Evolutionary conservation across 1,140 invertebrate species (phyloP).

Genomic region (Drosophila ironensis): DNA sequence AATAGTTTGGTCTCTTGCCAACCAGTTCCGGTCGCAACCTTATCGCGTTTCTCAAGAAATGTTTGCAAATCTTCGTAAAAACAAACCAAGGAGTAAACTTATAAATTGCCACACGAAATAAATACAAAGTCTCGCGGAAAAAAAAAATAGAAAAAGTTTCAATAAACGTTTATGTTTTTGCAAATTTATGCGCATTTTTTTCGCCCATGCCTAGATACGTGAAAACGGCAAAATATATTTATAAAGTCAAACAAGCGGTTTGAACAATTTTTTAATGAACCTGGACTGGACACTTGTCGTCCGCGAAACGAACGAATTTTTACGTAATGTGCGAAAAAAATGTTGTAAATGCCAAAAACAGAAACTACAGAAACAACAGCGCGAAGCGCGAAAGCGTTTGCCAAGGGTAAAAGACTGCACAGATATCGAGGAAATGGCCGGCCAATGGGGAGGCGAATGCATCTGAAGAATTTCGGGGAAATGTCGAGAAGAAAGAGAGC

Average conservation of each 20-base stretch:
- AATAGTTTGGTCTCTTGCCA: constrained; percentile 25
- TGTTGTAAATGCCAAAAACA: constrained; percentile 24
- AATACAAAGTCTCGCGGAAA: constrained; percentile 28
- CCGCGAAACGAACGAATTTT: constrained; percentile 8
- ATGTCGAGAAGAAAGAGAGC: constrained; percentile 38
- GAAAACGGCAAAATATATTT: constrained; percentile 3
- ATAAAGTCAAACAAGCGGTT: constrained; percentile 13
- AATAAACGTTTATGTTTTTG: not conserved
- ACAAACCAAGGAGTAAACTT: no score
- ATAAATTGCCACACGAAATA: constrained; percentile 6
- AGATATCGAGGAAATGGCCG: constrained; percentile 33
- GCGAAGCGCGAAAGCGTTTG: constrained; percentile 8
- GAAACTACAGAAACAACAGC: not conserved
- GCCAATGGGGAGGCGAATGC: not conserved
- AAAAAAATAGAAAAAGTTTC: not conserved
- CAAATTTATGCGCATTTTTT: constrained; percentile 49
- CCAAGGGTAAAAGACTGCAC: constrained; percentile 27
- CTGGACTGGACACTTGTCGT: constrained; percentile 20
- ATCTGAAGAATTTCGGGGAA: constrained; percentile 28
- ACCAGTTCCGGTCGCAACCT: constrained; percentile 59
- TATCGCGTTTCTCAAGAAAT: constrained; percentile 42
- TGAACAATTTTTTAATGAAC: constrained; percentile 30
- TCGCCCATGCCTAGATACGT: constrained; percentile 25
- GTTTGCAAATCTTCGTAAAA: no score
- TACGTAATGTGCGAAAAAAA: constrained; percentile 45